Evolutionary conservation across 2,888 invertebrate species (phyloP).

Genomic region (Parascotia fuliginaria): DNA sequence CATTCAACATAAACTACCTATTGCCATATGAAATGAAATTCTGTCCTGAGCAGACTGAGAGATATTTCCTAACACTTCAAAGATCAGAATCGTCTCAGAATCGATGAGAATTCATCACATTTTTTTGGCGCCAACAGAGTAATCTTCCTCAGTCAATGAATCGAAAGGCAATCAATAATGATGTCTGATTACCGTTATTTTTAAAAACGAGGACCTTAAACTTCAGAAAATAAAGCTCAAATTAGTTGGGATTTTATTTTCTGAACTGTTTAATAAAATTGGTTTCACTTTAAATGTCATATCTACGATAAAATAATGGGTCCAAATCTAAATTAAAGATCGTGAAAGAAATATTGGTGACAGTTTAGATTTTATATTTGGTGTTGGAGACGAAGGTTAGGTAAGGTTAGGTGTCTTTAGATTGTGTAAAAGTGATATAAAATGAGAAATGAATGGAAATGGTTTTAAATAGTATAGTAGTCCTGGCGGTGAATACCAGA

Average conservation of each 20-base stretch:
- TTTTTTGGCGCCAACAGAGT: conserved; percentile 37
- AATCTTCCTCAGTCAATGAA: conserved; percentile 47
- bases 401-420: too few species aligned
- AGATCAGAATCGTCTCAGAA: conserved; percentile 41
- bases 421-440: too few species aligned
- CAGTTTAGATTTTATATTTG: conserved; percentile 6
- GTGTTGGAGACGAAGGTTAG: background rate
- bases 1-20: too few species aligned
- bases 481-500: too few species aligned
- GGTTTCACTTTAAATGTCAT: conserved; percentile 29
- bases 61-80: conserved; percentile 41
- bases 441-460: too few species aligned
- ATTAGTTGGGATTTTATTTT: background rate
- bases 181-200: conserved; percentile 16
- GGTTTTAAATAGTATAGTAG: too few species aligned
- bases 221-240: background rate
- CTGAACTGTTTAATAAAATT: background rate
- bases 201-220: conserved; percentile 3
- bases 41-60: conserved; percentile 1
- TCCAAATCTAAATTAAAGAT: conserved; percentile 33
- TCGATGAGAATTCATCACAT: conserved; percentile 52
- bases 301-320: conserved; percentile 41
- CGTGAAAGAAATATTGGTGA: conserved; percentile 17
- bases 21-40: conserved; percentile 4
- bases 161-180: conserved; percentile 40